These are phyloP conservation scores for Leptothorax acervorum DNA, from an alignment of 2,888 invertebrate genomes.

Conservation along the genomic window DNA sequence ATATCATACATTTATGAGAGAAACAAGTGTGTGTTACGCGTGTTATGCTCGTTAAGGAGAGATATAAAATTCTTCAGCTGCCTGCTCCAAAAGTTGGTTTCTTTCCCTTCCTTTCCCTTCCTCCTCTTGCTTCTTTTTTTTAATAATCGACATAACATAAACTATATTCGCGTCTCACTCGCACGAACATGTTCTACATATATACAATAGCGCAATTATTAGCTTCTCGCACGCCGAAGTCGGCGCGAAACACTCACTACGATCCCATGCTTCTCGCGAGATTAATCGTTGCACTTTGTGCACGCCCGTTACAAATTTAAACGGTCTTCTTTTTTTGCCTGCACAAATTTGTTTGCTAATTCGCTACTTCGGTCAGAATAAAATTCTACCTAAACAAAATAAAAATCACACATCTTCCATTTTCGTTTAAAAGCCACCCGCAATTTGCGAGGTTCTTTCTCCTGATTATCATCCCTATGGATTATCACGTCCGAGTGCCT, in stretches of 20 bases:
- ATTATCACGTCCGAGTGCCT: slow-evolving; percentile 6
- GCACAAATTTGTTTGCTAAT: slow-evolving; percentile 64
- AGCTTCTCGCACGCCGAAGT: slow-evolving; percentile 52
- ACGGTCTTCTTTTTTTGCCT: slow-evolving; percentile 26
- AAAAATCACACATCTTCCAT: not conserved
- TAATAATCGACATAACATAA: slow-evolving; percentile 56
- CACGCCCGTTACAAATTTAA: slow-evolving; percentile 63
- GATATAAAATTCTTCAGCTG: slow-evolving; percentile 68
- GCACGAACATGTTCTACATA: slow-evolving; percentile 56
- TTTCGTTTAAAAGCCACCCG: not conserved
- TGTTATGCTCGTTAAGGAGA: slow-evolving; percentile 49
- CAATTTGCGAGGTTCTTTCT: not conserved
- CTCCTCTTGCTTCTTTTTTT: slow-evolving; percentile 3
- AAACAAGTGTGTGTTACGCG: slow-evolving; percentile 44
- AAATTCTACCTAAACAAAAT: slow-evolving; percentile 75
- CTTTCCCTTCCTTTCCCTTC: not conserved
- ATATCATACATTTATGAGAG: slow-evolving; percentile 65
- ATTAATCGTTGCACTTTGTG: slow-evolving; percentile 9
- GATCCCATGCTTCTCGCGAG: slow-evolving; percentile 16
- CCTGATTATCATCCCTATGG: not conserved
- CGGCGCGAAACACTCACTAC: slow-evolving; percentile 39
- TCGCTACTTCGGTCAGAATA: slow-evolving; percentile 65
- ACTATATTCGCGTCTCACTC: slow-evolving; percentile 29
- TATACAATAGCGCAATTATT: slow-evolving; percentile 69
- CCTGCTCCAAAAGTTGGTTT: slow-evolving; percentile 42